Percentiles rank a stretch among this genome's conserved stretches.
Conservation (phyloP, 1,140 invertebrate genomes). For the Ridgeia piscesae region DNA sequence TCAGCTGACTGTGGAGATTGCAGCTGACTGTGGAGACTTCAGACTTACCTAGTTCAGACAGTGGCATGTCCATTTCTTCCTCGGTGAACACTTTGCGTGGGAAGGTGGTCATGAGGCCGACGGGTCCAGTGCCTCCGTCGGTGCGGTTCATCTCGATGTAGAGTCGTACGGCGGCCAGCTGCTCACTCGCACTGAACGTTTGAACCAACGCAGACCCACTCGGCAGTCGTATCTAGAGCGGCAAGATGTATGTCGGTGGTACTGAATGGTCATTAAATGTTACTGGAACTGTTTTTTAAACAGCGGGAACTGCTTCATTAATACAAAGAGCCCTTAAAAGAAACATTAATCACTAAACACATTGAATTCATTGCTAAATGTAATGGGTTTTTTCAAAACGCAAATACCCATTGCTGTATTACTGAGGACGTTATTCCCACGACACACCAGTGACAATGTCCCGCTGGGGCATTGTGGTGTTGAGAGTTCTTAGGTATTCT, state of each 20-base stretch:
- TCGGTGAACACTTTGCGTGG: constrained; percentile 81
- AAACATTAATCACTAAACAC: no score
- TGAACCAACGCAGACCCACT: constrained; percentile 72
- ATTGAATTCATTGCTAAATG: no score
- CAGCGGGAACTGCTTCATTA: no score
- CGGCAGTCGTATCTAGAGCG: constrained; percentile 67
- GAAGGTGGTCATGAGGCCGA: constrained; percentile 82
- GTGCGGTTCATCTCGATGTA: constrained; percentile 78
- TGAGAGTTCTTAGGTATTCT: no score
- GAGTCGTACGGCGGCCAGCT: constrained; percentile 80
- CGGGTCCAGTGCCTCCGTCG: constrained; percentile 64
- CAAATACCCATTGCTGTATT: no score
- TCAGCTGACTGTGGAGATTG: no score
- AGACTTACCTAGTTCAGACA: constrained; percentile 73
- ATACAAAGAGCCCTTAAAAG: no score
- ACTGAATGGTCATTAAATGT: neutral
- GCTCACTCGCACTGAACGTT: constrained; percentile 82
- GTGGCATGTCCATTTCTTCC: constrained; percentile 85
- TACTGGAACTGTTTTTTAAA: no score
- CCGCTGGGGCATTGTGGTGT: no score
- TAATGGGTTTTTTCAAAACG: no score
- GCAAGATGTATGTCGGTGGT: neutral
- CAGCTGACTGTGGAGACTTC: neutral
- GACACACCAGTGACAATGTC: no score
- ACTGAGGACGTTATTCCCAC: no score